phyloP scores from a whole-genome alignment of 1,140 invertebrate species.

The Drosophila pseudoananassae region DNA sequence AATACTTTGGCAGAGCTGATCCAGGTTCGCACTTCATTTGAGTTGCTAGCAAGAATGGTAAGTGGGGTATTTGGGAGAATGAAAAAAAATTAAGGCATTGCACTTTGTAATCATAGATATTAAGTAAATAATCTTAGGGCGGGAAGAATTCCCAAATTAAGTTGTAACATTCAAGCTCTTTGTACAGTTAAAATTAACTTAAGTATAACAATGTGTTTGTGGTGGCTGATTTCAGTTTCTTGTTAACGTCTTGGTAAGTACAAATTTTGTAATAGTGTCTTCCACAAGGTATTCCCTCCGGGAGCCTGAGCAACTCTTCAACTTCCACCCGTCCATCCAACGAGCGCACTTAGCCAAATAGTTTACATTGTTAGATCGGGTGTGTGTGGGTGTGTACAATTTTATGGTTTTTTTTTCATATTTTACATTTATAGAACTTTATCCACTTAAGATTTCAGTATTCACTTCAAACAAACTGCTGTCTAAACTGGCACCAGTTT shows the following conservation, averaged over 20 bases:
- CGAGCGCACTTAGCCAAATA: conserved; percentile 29
- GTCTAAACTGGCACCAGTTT: conserved; percentile 9
- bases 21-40: not conserved
- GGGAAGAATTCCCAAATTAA: conserved; percentile 23
- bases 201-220: conserved; percentile 35
- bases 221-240: conserved; percentile 11
- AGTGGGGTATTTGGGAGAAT: not conserved
- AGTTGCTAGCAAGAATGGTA: conserved; percentile 8
- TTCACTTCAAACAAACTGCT: conserved; percentile 11
- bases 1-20: conserved; percentile 35
- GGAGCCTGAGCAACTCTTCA: conserved; percentile 47
- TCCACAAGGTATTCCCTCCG: conserved; percentile 7
- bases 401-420: conserved; percentile 20
- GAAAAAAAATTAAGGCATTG: conserved; percentile 20
- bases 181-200: conserved; percentile 39
- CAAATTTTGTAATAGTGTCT: conserved; percentile 30
- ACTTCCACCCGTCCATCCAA: conserved; percentile 23
- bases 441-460: conserved; percentile 26
- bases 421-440: conserved; percentile 42
- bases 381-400: conserved; percentile 20
- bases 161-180: conserved; percentile 25
- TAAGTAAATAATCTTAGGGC: conserved; percentile 28
- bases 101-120: conserved; percentile 11
- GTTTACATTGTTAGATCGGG: conserved; percentile 12
- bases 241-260: conserved; percentile 40